phyloP scores from a whole-genome alignment of 2,113 vertebrate genomes.

The Perccottus glenii region DNA sequence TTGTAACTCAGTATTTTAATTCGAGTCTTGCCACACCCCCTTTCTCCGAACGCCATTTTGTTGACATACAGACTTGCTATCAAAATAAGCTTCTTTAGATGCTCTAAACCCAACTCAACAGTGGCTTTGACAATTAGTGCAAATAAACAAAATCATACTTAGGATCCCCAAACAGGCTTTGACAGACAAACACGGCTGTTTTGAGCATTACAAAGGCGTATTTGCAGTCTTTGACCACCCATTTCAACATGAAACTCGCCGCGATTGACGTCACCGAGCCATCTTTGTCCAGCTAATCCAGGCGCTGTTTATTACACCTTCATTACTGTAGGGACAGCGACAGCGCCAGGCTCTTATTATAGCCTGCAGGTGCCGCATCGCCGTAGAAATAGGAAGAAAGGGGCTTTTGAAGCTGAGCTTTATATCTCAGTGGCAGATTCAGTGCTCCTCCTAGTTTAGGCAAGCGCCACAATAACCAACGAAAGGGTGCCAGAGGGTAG shows the following conservation, averaged over 20 bases:
- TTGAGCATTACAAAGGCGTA: not conserved
- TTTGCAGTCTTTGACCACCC: constrained; percentile 48
- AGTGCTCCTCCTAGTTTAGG: constrained; percentile 60
- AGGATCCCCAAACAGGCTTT: not conserved
- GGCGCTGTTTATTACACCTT: constrained; percentile 73
- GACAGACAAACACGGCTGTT: not conserved
- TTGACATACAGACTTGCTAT: constrained; percentile 51
- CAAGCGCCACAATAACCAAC: constrained; percentile 61
- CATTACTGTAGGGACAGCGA: constrained; percentile 69
- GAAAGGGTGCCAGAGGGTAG: constrained; percentile 67
- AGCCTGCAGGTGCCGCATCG: constrained; percentile 61
- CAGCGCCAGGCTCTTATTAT: constrained; percentile 52
- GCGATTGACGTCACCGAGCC: constrained; percentile 82
- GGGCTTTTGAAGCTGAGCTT: constrained; percentile 9
- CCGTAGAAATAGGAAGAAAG: constrained; percentile 20
- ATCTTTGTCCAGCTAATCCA: constrained; percentile 79
- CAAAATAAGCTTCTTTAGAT: constrained; percentile 42
- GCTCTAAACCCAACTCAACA: not conserved
- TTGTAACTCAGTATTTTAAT: constrained; percentile 22
- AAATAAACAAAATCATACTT: not conserved
- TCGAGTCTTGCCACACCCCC: constrained; percentile 65
- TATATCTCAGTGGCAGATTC: constrained; percentile 34
- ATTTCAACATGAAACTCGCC: constrained; percentile 75
- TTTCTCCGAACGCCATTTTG: constrained; percentile 75
- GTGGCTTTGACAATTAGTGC: not conserved